Evolutionary conservation across 2,113 vertebrate genomes (phyloP).

Genomic region (Pitta sordida): DNA sequence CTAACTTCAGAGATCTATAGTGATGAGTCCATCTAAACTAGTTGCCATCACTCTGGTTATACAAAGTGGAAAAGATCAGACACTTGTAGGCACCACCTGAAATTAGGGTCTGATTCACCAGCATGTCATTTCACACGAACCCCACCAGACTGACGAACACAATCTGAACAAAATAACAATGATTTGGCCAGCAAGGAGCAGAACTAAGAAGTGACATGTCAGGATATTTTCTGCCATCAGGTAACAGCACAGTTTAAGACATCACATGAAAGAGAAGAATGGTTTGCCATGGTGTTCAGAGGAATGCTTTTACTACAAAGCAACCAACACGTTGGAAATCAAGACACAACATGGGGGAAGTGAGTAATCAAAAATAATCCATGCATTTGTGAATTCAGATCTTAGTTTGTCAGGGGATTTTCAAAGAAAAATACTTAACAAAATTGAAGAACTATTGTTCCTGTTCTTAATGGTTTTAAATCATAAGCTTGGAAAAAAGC

Average conservation of each 20-base stretch:
- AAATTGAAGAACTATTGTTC: neutral
- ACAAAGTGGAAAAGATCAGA: neutral
- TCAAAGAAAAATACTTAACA: neutral
- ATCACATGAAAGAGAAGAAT: neutral
- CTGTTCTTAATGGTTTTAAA: neutral
- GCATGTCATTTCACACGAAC: neutral
- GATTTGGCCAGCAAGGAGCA: neutral
- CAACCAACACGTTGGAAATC: neutral
- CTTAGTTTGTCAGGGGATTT: neutral
- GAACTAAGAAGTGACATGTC: neutral
- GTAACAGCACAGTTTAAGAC: neutral
- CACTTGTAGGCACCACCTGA: rapidly evolving
- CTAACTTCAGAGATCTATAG: neutral
- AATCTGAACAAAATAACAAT: neutral
- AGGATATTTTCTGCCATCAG: neutral
- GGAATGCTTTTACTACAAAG: neutral
- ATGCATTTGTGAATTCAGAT: neutral
- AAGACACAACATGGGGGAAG: neutral
- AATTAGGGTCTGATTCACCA: neutral
- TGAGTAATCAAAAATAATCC: neutral
- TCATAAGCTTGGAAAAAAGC: neutral
- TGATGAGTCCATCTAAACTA: neutral
- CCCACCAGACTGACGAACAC: neutral
- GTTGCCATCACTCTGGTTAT: neutral
- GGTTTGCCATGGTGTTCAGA: neutral